A percentile compares a stretch with the other conserved stretches of the same genome.
These are phyloP conservation scores for Pseudochirops cupreus DNA, from an alignment of 2,797 vertebrate species.

Conservation along the genomic window DNA sequence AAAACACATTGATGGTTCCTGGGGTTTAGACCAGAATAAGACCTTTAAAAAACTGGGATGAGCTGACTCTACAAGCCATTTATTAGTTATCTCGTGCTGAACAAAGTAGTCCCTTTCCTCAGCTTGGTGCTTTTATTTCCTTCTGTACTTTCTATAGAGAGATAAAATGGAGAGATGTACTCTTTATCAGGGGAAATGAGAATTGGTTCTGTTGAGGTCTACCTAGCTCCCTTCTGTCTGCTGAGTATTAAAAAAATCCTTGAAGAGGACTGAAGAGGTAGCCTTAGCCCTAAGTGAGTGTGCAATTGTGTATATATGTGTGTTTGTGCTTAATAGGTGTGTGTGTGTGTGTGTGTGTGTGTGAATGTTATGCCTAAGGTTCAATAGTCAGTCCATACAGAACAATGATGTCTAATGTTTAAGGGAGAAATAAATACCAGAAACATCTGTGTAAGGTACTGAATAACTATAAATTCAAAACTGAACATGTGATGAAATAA, in stretches of 20 bases:
- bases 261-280: neutral
- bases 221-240: accelerated
- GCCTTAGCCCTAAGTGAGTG: accelerated
- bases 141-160: neutral
- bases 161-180: neutral
- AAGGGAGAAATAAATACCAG: neutral
- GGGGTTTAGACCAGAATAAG: neutral
- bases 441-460: neutral
- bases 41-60: neutral
- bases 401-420: neutral
- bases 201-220: neutral
- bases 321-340: neutral
- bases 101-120: neutral
- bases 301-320: neutral
- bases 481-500: neutral
- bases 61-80: neutral
- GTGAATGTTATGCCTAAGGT: neutral
- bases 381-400: neutral
- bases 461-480: neutral
- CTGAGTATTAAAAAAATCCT: neutral
- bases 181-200: neutral
- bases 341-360: neutral
- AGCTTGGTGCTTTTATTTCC: neutral
- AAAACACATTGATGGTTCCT: neutral
- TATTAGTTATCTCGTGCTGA: neutral